Evolutionary conservation across 1,140 invertebrate species (phyloP), one percentile per base, ranked within the genome.

Genomic region (Hyles euphorbiae): DNA sequence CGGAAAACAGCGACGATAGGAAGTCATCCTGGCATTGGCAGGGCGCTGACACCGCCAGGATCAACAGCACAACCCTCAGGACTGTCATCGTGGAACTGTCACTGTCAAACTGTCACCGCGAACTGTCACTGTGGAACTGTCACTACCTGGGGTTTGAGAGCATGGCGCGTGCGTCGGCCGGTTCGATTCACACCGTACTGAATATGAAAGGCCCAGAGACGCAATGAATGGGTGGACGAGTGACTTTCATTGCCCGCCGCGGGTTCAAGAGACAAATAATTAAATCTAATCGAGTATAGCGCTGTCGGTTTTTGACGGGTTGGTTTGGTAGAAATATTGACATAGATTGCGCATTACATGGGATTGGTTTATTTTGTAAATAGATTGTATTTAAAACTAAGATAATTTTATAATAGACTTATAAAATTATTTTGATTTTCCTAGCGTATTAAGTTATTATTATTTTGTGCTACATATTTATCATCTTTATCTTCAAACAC

Each of bases 51-150:
- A 5, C 10, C 44, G 33, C 32, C 10, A 56, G 45, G 34, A 56
- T 12, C 32, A 56, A 8, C 9, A 48, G 33, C 9, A 46, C 44
- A 10, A 10, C 36, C 8, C 36, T 9, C 50, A 33, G n/a, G 50
- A 56, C 54, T 56, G 44, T 56, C 54, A 56, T 56, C 5, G 12
- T 55, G 3, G 40, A 22, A 22, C 36, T 40, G 36, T 40, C 54
- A 56, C 54, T 56, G 22, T 46, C 32, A 47, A 56, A 56, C 44
- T 56, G 54, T 56, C 54, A 56, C 54, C 10, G 52, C 6, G n/a
- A 48, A 48, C 52, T 53, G 36, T 54, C 53, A 54, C 53, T 44
- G 36, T 11, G 51, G n/a, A 22, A 11, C 10, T 53, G 52, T 54
- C 40, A 54, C 22, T 22, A 22, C 22, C 22, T 22, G 22, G 53